phyloP scores from a whole-genome alignment of 2,888 invertebrate species.

The Drosophila ezoana region DNA sequence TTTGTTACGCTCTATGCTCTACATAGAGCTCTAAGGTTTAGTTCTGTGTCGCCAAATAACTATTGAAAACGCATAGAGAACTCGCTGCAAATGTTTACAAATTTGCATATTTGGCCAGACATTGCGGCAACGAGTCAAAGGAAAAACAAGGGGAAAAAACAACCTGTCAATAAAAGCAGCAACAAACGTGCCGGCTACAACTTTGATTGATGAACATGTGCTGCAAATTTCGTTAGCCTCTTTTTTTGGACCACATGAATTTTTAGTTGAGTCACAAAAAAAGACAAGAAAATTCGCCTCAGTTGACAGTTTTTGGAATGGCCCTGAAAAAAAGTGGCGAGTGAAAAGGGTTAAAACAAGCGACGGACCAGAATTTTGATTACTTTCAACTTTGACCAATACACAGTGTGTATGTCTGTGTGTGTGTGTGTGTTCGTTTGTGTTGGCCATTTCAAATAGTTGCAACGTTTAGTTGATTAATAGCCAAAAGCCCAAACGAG shows the following conservation, averaged over 20 bases:
- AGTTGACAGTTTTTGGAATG: constrained; percentile 64
- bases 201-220: constrained; percentile 79
- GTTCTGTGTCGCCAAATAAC: constrained; percentile 24
- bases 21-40: neutral
- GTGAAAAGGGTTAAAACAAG: constrained; percentile 43
- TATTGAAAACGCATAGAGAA: constrained; percentile 35
- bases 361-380: constrained; percentile 68
- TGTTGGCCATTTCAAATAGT: constrained; percentile 69
- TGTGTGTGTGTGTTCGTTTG: constrained; percentile 12
- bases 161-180: constrained; percentile 15
- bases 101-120: constrained; percentile 69
- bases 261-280: constrained; percentile 48
- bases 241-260: constrained; percentile 49
- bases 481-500: constrained; percentile 57
- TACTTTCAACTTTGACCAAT: constrained; percentile 68
- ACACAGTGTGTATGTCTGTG: constrained; percentile 12
- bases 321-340: constrained; percentile 23
- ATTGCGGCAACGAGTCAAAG: constrained; percentile 31
- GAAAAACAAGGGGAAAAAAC: constrained; percentile 11
- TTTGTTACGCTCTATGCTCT: constrained; percentile 47
- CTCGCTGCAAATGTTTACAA: constrained; percentile 53
- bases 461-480: constrained; percentile 79
- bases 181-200: constrained; percentile 46
- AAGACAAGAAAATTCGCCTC: constrained; percentile 35
- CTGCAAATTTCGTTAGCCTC: constrained; percentile 42